Percentiles rank a stretch among this genome's conserved stretches.
phyloP scores from a whole-genome alignment of 2,113 vertebrate species.

The Setophaga kirtlandii region DNA sequence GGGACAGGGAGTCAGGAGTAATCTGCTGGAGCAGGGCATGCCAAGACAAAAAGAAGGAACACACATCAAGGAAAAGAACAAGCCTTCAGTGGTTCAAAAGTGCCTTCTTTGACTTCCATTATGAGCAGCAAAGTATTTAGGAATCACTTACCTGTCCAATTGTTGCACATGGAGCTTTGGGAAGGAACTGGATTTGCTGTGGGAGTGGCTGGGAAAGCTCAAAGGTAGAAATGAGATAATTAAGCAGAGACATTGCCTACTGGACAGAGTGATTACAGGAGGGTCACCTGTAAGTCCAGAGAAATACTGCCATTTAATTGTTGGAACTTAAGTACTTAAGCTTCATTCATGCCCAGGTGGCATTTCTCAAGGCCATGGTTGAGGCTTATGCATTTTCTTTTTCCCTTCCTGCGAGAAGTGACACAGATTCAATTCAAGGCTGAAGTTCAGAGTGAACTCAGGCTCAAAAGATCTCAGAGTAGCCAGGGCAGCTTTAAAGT shows the following conservation, averaged over 20 bases:
- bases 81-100: neutral
- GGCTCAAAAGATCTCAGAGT: neutral
- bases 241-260: neutral
- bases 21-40: neutral
- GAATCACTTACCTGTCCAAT: neutral
- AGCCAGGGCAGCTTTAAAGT: neutral
- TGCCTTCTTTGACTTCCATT: neutral
- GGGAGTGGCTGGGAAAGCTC: neutral
- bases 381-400: neutral
- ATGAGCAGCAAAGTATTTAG: neutral
- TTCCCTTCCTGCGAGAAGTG: neutral
- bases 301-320: neutral
- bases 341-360: neutral
- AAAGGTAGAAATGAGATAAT: neutral
- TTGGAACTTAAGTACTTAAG: neutral
- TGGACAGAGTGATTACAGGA: neutral
- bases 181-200: neutral
- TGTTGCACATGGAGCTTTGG: fast-evolving
- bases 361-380: neutral
- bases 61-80: neutral
- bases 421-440: neutral
- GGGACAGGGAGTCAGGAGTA: neutral
- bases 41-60: neutral
- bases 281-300: neutral
- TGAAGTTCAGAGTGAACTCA: neutral